Percentiles rank a stretch among this genome's conserved stretches.
phyloP scores from a whole-genome alignment of 2,888 invertebrate genomes.

The Ophion obscuratus region DNA sequence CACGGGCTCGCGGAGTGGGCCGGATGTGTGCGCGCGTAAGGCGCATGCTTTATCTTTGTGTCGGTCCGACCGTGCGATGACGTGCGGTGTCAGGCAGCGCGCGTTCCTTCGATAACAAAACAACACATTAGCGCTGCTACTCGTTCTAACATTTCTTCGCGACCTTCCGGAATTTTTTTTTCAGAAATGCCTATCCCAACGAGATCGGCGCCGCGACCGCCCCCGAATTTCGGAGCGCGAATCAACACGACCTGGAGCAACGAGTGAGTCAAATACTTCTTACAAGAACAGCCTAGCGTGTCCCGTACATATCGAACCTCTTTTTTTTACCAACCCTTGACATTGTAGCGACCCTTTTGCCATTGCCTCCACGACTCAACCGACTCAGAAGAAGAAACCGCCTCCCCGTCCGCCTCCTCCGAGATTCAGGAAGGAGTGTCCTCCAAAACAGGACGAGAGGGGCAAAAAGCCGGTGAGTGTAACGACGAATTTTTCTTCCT shows the following conservation, averaged over 20 bases:
- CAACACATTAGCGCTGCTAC: background rate
- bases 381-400: slow-evolving; percentile 88
- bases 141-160: slow-evolving; percentile 6
- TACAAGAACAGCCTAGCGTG: background rate
- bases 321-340: slow-evolving; percentile 7
- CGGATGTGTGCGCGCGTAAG: slow-evolving; percentile 53
- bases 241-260: slow-evolving; percentile 75
- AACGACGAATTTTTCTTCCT: slow-evolving; percentile 8
- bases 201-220: slow-evolving; percentile 87
- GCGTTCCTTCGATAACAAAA: slow-evolving; percentile 59
- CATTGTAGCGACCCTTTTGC: slow-evolving; percentile 77
- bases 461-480: slow-evolving; percentile 78
- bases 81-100: slow-evolving; percentile 70
- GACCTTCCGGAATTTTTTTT: slow-evolving; percentile 59
- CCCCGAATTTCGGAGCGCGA: slow-evolving; percentile 82
- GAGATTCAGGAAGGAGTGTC: slow-evolving; percentile 82
- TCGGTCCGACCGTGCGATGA: slow-evolving; percentile 48
- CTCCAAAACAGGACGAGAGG: slow-evolving; percentile 76
- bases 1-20: slow-evolving; percentile 54
- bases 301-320: background rate
- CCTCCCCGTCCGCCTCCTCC: slow-evolving; percentile 91
- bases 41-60: slow-evolving; percentile 42
- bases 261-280: slow-evolving; percentile 73
- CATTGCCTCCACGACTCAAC: slow-evolving; percentile 84
- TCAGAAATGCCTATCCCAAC: slow-evolving; percentile 87